These are phyloP conservation scores for Poeciliopsis turrubarensis DNA, from an alignment of 2,113 vertebrate genomes.

Conservation along the genomic window DNA sequence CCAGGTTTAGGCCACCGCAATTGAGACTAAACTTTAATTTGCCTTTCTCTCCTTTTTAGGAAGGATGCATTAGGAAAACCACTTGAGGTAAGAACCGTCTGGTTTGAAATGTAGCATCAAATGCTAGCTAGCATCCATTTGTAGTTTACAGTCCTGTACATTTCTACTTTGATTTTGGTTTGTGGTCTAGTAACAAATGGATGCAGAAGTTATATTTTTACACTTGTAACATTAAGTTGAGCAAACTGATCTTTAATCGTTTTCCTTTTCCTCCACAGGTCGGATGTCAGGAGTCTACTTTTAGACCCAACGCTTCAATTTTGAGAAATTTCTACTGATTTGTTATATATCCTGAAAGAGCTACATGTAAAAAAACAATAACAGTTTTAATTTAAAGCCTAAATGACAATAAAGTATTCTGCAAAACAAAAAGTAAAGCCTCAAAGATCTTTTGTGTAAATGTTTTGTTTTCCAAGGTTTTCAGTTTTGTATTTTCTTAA, in stretches of 20 bases:
- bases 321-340: neutral
- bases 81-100: neutral
- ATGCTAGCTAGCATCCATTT: neutral
- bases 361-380: too few relatives aligned
- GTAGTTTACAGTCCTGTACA: neutral
- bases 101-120: neutral
- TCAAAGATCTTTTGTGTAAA: neutral
- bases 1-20: fast-evolving
- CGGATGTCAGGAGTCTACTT: neutral
- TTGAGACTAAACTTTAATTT: neutral
- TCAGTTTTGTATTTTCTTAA: too few relatives aligned
- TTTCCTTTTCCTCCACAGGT: neutral
- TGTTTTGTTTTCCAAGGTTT: neutral
- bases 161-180: neutral
- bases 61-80: neutral
- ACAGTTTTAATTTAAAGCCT: neutral
- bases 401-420: neutral
- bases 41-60: neutral
- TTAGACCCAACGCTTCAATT: too few relatives aligned
- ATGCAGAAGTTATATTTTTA: neutral
- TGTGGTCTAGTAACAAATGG: too few relatives aligned
- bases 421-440: too few relatives aligned
- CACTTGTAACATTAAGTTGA: neutral
- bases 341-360: neutral
- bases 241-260: neutral